Conservation (phyloP, 2,113 vertebrate species). For the Pagrus major region DNA sequence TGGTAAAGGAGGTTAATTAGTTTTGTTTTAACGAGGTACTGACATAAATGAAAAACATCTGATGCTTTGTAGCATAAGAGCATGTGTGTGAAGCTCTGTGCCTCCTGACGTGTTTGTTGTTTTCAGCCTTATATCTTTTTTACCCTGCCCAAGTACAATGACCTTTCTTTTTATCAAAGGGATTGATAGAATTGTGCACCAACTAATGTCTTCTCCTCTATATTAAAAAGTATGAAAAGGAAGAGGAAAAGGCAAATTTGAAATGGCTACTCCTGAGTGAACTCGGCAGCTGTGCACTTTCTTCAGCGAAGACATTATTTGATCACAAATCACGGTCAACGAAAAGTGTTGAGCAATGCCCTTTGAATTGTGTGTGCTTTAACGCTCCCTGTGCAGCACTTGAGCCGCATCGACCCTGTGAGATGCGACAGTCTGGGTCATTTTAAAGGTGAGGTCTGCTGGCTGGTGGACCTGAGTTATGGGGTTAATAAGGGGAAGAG, state of each 20-base stretch:
- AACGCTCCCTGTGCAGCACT: constrained; percentile 52
- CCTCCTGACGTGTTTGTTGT: too few species aligned
- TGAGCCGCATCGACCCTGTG: constrained; percentile 55
- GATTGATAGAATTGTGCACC: not conserved
- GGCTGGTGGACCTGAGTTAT: constrained; percentile 69
- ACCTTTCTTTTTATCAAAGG: not conserved
- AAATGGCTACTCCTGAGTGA: not conserved
- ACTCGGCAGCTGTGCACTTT: not conserved
- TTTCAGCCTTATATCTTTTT: not conserved
- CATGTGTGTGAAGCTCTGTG: not conserved
- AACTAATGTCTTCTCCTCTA: not conserved
- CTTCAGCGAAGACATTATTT: constrained; percentile 29
- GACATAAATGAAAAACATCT: not conserved
- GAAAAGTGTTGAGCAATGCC: constrained; percentile 4
- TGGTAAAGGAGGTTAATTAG: not conserved
- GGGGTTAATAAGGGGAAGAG: constrained; percentile 72
- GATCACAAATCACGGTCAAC: constrained; percentile 33
- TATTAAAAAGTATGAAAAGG: not conserved
- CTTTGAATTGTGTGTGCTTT: constrained; percentile 12
- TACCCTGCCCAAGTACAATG: not conserved
- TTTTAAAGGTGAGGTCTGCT: constrained; percentile 56
- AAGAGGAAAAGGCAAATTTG: not conserved
- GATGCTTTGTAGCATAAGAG: not conserved
- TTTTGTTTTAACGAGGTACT: not conserved
- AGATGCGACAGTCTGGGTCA: constrained; percentile 33